Base-by-base conservation (phyloP, 37 sponge, comb jelly and placozoan species). In the Geodia barretti region DNA sequence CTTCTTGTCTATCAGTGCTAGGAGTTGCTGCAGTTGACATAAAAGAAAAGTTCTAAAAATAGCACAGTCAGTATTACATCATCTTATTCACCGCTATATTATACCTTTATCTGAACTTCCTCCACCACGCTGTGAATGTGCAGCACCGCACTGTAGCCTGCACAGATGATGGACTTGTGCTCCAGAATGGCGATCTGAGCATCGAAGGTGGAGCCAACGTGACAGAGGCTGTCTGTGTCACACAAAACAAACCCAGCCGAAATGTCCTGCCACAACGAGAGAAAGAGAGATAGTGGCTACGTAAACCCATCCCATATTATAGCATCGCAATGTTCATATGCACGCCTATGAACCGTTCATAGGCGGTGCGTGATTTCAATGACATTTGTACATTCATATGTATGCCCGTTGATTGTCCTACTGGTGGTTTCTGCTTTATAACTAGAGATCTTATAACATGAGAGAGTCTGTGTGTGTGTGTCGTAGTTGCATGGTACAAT, bases 81-180 rank as follows among this genome's bases (percentile, higher is more conserved):
- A 29, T 39, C 14, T 65, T 0, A 30, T 19, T 20, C 20, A 37
- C 32, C 23, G 39, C 35, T 4, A 47, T 14, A 85, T 76, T n/a
- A 67, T 73, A 97, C 99, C 83, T 65, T 74, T 24, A 98, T 83
- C 64, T 95, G 88, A 14, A 98, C 99, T 70, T 98, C 99, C 71
- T 92, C 96, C 39, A 96, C 97, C 17, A 83, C 83, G 29, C 90
- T 74, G 82, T 98, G 96, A 8, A 98, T 86, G 68, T 98, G 99
- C 40, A 98, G 74, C 19, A 97, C 92, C 28, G 95, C 95, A 83
- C 79, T 89, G 62, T 94, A 97, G 61, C 97, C 97, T 64, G 97
- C 97, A 76, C 95, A 97, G 34, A 97, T 97, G 77, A 97, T 97
- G 73, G 85, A 87, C 83, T 94, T 94, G 87, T 88, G 73, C 79